Percentiles rank a stretch among this genome's conserved stretches.
phyloP scores from a whole-genome alignment of 2,113 vertebrate genomes.

The Talpa occidentalis region DNA sequence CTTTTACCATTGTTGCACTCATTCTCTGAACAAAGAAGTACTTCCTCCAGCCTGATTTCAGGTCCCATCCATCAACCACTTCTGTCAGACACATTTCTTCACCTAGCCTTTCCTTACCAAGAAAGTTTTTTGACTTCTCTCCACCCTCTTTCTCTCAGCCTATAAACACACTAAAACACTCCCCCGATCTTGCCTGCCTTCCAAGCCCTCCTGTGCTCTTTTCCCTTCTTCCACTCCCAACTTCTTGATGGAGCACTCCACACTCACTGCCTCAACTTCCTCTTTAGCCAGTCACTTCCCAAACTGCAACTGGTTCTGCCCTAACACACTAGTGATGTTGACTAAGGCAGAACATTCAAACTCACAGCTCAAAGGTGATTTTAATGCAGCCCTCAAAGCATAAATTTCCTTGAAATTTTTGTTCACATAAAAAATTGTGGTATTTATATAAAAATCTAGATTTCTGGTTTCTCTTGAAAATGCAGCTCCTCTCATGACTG shows the following conservation, averaged over 20 bases:
- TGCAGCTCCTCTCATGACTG: background rate
- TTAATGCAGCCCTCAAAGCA: background rate
- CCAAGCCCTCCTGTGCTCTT: background rate
- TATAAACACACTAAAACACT: background rate
- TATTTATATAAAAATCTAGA: background rate
- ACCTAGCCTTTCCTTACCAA: background rate
- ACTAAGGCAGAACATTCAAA: constrained; percentile 1
- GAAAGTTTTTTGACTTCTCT: background rate
- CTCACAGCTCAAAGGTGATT: background rate
- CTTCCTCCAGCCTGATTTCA: background rate
- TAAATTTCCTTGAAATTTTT: background rate
- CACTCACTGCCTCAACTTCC: background rate
- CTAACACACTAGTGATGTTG: background rate
- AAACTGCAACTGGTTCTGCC: background rate
- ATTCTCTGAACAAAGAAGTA: background rate
- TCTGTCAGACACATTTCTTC: background rate
- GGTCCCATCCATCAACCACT: no score
- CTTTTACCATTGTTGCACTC: background rate
- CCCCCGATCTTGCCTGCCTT: background rate
- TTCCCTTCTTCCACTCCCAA: background rate
- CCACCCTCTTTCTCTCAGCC: background rate
- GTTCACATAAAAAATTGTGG: background rate
- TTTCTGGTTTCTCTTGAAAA: constrained; percentile 7
- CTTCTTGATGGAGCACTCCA: background rate
- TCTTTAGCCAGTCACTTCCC: background rate